Evolutionary conservation across 2,888 invertebrate species (phyloP).

Genomic region (Anthrax anthrax): DNA sequence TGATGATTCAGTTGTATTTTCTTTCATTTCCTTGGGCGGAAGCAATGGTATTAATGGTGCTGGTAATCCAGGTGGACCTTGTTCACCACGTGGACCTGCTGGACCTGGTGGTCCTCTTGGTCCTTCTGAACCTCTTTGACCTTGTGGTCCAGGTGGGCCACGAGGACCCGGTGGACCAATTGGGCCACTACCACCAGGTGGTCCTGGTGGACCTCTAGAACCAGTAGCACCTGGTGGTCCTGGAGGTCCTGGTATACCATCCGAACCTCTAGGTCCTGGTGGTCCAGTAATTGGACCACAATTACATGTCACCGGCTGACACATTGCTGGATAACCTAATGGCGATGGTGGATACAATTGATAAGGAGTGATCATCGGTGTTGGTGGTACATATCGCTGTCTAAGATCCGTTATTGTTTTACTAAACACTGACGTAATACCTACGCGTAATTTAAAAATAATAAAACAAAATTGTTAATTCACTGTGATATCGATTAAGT

Average conservation of each 20-base stretch:
- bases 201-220: slow-evolving; percentile 36
- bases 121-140: slow-evolving; percentile 50
- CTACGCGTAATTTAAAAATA: background rate
- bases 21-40: too few relatives aligned
- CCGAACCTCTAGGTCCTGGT: slow-evolving; percentile 39
- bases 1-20: background rate
- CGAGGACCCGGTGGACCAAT: background rate
- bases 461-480: background rate
- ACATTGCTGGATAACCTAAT: background rate
- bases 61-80: slow-evolving; percentile 10
- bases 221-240: slow-evolving; percentile 36
- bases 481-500: background rate
- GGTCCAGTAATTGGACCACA: slow-evolving; percentile 24
- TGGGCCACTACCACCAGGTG: background rate
- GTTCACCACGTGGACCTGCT: slow-evolving; percentile 55
- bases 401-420: background rate
- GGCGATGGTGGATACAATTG: background rate
- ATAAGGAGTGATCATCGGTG: background rate
- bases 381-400: background rate
- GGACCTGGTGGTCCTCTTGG: slow-evolving; percentile 59
- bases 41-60: slow-evolving; percentile 45
- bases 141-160: slow-evolving; percentile 29
- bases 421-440: background rate
- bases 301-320: background rate
- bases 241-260: slow-evolving; percentile 46